Evolutionary conservation across 2,113 vertebrate genomes (phyloP), one percentile per base, ranked within the genome.

Genomic region (Morone chrysops): DNA sequence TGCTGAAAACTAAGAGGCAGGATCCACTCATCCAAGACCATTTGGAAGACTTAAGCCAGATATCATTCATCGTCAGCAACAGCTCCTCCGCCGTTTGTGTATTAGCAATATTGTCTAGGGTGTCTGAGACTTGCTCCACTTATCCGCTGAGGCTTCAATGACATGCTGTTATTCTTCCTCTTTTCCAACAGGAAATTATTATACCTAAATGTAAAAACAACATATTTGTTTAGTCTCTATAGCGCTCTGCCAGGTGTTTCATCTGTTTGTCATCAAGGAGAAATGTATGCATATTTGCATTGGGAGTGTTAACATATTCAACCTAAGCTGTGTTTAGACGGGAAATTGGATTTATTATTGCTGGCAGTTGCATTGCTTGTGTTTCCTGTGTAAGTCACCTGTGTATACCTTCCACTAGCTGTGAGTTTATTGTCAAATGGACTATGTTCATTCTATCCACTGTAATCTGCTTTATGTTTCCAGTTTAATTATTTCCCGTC

Each of bases 111-210:
- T 59, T 45, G 59, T 75, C 66, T 43, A 13, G 73, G 47, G 77
- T 80, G 70, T 84, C 82, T 14, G 68, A 56, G 69, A 77, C 51
- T 61, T 41, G 56, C 67, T 63, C 61, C 5, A 7, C 66, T 59
- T 45, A 57, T 65, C 56, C 68, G 60, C 48, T 5, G 8, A 67
- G 47, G 53, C 53, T 63, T 67, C 78, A 18, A 38, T 74, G 79
- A 84, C 71, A 68, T 20, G 62, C 38, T 84, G 89, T 91, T 91
- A 69, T 87, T 91, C 76, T 91, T 86, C 62, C 60, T 84, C 51
- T 60, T 76, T 56, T 85, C 75, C 70, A 66, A 87, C 87, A 90
- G 91, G 90, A 92, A 90, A 90, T 86, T 63, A 89, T 83, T 82
- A 31, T 31, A 87, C 78, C 71, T 81, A 87, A 86, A 80, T 84